Conservation (phyloP, 2,797 vertebrate species). For the Phaenicophaeus curvirostris region DNA sequence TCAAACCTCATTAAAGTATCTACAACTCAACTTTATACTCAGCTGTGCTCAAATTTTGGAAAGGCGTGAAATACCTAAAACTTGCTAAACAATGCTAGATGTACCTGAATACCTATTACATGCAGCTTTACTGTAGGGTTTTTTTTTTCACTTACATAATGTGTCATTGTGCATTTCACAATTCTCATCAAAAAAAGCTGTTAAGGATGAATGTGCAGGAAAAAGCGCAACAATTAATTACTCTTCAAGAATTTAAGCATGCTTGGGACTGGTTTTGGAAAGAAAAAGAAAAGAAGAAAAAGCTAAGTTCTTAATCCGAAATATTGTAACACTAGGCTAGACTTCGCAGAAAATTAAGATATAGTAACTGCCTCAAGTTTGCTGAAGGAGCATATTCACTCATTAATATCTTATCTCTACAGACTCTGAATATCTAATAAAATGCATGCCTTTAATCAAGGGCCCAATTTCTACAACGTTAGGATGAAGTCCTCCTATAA, state of each 20-base stretch:
- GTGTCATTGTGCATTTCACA: background rate
- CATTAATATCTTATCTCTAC: background rate
- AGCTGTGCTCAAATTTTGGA: background rate
- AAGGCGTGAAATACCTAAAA: background rate
- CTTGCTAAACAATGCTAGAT: background rate
- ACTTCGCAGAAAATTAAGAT: background rate
- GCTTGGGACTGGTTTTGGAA: background rate
- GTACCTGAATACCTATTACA: background rate
- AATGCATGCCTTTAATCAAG: background rate
- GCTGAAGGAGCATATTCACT: background rate
- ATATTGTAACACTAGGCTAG: background rate
- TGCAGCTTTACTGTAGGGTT: background rate
- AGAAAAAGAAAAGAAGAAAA: background rate
- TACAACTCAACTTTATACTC: background rate
- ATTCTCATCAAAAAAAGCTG: background rate
- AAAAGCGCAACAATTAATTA: background rate
- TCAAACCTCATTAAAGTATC: background rate
- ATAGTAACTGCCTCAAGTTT: background rate
- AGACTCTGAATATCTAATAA: background rate
- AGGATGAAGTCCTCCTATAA: background rate
- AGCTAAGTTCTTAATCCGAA: background rate
- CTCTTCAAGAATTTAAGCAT: background rate
- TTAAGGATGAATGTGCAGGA: background rate
- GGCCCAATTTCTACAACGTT: background rate
- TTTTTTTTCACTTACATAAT: background rate